Base-by-base conservation (phyloP, 2,113 vertebrate genomes). In the Eupsittula cactorum region DNA sequence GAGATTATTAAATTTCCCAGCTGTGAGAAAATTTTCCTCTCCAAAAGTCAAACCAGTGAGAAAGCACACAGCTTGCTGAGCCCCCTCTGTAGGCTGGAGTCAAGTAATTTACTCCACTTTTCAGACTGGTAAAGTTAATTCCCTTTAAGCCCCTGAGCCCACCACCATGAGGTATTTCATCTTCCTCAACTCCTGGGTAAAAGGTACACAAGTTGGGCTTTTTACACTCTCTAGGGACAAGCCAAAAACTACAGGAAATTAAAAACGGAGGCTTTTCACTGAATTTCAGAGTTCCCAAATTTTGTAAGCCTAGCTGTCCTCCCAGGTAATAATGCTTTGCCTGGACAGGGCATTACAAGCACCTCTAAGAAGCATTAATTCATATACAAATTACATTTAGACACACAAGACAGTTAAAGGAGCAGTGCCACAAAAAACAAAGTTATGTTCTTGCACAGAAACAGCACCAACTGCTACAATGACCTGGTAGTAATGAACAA, bases 1-100 rank as follows among this genome's bases (percentile, higher is more conserved):
- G 69, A 86, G 82, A 84, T 95, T 91, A 90, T 41, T 82, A 87
- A 93, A 91, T 93, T 53, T 23, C 31, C 25, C 41, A 87, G 67
- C 53, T 88, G 78, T 59, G 41, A 85, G 78, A 85, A 95, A 90
- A 77, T 65, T 52, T 59, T 85, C 52, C 49, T 25, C 44, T 76
- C 28, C 44, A 53, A 62, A 28, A 83, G 35, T 90, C 44, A 82
- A 84, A 68, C 11, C 57, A 62, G 31, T 33, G 41, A 90, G 44
- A 71, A 91, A 82, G 62, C 44, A 71, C 47, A 63, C 10, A 76
- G 47, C 31, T 77, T 4, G 6, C 28, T 46, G 59, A 76, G 16
- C 12, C 25, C 25, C 12, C 7, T 82, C 37, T 82, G 79, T 49
- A 73, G 44, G 31, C 42, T 39, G 14, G 16, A 90, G 37, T 83